Evolutionary conservation across 2,113 vertebrate genomes (phyloP).

Genomic region (Erythrocercus mccallii): DNA sequence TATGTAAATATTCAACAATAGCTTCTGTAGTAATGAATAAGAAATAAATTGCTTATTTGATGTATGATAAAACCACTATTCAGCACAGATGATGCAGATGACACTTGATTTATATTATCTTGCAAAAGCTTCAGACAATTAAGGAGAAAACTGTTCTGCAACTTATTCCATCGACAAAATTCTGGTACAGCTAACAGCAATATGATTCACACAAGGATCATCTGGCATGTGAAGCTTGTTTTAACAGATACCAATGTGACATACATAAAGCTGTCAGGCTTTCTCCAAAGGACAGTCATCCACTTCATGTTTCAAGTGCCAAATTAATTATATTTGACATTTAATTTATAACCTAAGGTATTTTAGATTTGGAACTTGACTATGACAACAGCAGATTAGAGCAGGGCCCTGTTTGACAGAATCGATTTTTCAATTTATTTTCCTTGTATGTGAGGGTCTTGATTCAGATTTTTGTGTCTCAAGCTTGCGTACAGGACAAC

Average conservation of each 20-base stretch:
- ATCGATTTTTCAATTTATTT: slow-evolving; percentile 66
- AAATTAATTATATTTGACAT: slow-evolving; percentile 77
- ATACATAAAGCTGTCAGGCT: slow-evolving; percentile 69
- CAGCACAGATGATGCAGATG: slow-evolving; percentile 32
- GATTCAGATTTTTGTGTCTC: neutral
- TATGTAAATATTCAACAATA: slow-evolving; percentile 25
- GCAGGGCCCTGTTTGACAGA: slow-evolving; percentile 53
- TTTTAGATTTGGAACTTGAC: slow-evolving; percentile 58
- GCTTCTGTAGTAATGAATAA: slow-evolving; percentile 13
- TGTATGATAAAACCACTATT: slow-evolving; percentile 36
- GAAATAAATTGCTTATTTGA: slow-evolving; percentile 20
- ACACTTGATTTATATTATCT: slow-evolving; percentile 48
- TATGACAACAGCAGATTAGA: slow-evolving; percentile 66
- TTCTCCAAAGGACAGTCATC: slow-evolving; percentile 66
- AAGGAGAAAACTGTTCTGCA: slow-evolving; percentile 34
- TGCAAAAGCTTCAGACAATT: slow-evolving; percentile 48
- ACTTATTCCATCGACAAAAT: slow-evolving; percentile 40
- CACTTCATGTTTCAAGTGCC: slow-evolving; percentile 60
- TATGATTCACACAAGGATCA: slow-evolving; percentile 43
- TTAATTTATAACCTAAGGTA: slow-evolving; percentile 76
- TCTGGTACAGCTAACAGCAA: slow-evolving; percentile 62
- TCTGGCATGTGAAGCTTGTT: slow-evolving; percentile 64
- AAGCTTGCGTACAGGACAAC: neutral
- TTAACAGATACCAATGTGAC: slow-evolving; percentile 67
- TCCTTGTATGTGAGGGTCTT: slow-evolving; percentile 21